These are phyloP conservation scores for Nannobrachium achirus DNA, from an alignment of 2,113 vertebrate genomes.

Conservation along the genomic window DNA sequence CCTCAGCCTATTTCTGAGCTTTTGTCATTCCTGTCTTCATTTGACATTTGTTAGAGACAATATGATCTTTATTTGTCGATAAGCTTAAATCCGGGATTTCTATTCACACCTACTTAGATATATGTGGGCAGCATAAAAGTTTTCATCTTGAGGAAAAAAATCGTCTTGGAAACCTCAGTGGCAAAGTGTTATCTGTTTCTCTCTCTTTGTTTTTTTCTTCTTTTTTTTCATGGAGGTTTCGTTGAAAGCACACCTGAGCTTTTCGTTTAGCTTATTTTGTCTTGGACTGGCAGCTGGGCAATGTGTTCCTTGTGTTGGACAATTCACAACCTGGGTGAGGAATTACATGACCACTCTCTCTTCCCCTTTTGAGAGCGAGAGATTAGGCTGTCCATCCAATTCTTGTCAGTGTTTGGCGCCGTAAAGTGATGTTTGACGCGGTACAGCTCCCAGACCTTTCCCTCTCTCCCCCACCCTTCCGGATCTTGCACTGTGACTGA, in stretches of 20 bases:
- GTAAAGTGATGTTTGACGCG: slow-evolving; percentile 63
- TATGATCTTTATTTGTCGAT: slow-evolving; percentile 64
- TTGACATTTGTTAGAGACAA: slow-evolving; percentile 72
- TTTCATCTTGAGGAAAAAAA: slow-evolving; percentile 68
- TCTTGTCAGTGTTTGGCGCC: slow-evolving; percentile 64
- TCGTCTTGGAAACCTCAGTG: slow-evolving; percentile 60
- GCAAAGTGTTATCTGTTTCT: slow-evolving; percentile 62
- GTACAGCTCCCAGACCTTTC: slow-evolving; percentile 22
- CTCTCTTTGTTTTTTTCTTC: slow-evolving; percentile 25
- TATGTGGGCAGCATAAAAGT: slow-evolving; percentile 74
- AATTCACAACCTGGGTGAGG: slow-evolving; percentile 65
- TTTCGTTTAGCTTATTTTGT: slow-evolving; percentile 61
- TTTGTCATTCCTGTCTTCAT: slow-evolving; percentile 76
- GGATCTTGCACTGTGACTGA: slow-evolving; percentile 83
- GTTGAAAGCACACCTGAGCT: slow-evolving; percentile 68
- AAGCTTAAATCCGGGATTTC: slow-evolving; percentile 77
- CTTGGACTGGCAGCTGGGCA: slow-evolving; percentile 69
- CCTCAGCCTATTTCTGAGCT: slow-evolving; percentile 72
- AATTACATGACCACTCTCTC: slow-evolving; percentile 51
- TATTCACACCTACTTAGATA: slow-evolving; percentile 72
- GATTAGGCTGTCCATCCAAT: slow-evolving; percentile 64
- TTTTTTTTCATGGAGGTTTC: slow-evolving; percentile 44
- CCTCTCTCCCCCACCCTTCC: slow-evolving; percentile 35
- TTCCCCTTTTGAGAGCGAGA: slow-evolving; percentile 42
- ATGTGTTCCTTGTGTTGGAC: slow-evolving; percentile 66